Percentiles rank a stretch among this genome's conserved stretches.
These are phyloP conservation scores for Pipistrellus nathusii DNA, from an alignment of 2,797 vertebrate species.

Conservation along the genomic window DNA sequence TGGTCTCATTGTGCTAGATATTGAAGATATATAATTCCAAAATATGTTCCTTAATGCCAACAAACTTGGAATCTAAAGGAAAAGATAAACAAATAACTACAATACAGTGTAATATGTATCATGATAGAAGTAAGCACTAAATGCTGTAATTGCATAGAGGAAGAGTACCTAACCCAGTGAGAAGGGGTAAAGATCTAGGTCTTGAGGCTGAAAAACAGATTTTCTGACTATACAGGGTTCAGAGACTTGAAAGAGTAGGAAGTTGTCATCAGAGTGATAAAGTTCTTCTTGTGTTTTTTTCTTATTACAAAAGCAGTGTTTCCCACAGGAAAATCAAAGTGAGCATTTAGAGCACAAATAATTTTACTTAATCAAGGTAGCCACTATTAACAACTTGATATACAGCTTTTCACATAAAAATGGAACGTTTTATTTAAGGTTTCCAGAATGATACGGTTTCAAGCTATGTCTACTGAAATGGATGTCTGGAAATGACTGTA, in stretches of 20 bases:
- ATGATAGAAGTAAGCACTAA: neutral
- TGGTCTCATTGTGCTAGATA: neutral
- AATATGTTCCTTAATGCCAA: neutral
- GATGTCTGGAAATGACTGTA: slow-evolving; percentile 20
- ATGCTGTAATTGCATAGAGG: neutral
- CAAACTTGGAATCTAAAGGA: slow-evolving; percentile 30
- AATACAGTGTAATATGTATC: neutral
- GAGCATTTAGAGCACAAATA: neutral
- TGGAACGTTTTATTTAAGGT: slow-evolving; percentile 41
- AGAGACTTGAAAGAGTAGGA: slow-evolving; percentile 47
- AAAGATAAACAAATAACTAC: slow-evolving; percentile 51
- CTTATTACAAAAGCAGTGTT: neutral
- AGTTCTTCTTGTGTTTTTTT: neutral
- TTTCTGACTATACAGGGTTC: neutral
- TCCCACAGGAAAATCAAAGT: slow-evolving; percentile 41
- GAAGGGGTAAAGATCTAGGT: neutral
- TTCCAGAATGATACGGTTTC: neutral
- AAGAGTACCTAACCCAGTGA: neutral
- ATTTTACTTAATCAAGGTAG: neutral
- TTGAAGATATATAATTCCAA: neutral
- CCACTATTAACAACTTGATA: neutral
- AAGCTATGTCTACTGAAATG: slow-evolving; percentile 40
- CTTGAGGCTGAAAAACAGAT: slow-evolving; percentile 36
- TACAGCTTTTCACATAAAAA: neutral
- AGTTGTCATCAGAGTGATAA: slow-evolving; percentile 42